Conservation (phyloP, 2,113 vertebrate species). For the Cinclus cinclus region DNA sequence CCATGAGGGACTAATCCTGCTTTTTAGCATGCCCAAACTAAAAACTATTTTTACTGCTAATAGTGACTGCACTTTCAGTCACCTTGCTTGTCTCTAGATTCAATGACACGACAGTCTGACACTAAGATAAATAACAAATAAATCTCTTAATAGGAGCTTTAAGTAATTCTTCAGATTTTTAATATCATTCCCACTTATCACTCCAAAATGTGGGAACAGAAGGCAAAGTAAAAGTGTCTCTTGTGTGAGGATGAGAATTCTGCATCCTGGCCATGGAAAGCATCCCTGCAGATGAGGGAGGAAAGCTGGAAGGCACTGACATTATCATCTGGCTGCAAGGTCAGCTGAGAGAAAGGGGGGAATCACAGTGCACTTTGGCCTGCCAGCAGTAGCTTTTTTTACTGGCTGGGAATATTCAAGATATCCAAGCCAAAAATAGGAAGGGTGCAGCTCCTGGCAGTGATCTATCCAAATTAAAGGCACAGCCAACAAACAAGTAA, state of each 20-base stretch:
- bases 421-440: not conserved
- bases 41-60: not conserved
- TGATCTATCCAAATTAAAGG: not conserved
- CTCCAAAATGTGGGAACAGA: not conserved
- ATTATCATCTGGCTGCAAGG: not conserved
- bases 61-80: not conserved
- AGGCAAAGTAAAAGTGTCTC: not conserved
- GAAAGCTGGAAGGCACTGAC: not conserved
- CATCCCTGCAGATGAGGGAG: not conserved
- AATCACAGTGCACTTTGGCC: not conserved
- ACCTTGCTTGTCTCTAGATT: not conserved
- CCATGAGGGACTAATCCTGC: not conserved
- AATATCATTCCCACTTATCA: not conserved
- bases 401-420: not conserved
- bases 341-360: not conserved
- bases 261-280: not conserved
- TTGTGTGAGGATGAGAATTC: not conserved
- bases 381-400: not conserved
- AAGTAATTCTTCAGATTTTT: not conserved
- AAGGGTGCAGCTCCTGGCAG: not conserved
- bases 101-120: not conserved
- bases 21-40: not conserved
- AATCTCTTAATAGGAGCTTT: not conserved
- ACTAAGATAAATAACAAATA: not conserved
- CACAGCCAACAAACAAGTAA: conserved; percentile 44